phyloP scores from a whole-genome alignment of 2,113 vertebrate genomes.

The Macquaria ambigua region DNA sequence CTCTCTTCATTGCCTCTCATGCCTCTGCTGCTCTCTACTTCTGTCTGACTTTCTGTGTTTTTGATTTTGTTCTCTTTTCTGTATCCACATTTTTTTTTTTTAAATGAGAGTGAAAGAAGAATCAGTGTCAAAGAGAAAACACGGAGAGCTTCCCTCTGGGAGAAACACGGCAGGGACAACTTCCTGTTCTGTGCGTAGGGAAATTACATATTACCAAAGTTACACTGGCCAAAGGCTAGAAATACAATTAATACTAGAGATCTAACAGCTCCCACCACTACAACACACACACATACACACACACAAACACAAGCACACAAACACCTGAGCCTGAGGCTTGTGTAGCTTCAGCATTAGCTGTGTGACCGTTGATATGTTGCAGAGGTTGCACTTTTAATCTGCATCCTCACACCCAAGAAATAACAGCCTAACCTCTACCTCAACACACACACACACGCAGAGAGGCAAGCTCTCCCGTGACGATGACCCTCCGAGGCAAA shows the following conservation, averaged over 20 bases:
- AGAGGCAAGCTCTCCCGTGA: slow-evolving; percentile 23
- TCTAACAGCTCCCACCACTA: slow-evolving; percentile 3
- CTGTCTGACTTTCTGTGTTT: neutral
- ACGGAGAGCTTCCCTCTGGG: slow-evolving; percentile 45
- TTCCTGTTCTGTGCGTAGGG: neutral
- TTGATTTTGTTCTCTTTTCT: slow-evolving; percentile 11
- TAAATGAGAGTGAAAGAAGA: slow-evolving; percentile 26
- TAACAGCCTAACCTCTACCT: slow-evolving; percentile 49
- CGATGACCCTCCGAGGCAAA: slow-evolving; percentile 57
- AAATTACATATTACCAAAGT: slow-evolving; percentile 44
- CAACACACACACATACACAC: slow-evolving; percentile 12
- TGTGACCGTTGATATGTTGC: slow-evolving; percentile 60
- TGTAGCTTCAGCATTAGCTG: slow-evolving; percentile 45
- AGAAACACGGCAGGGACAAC: slow-evolving; percentile 50
- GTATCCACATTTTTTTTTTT: slow-evolving; percentile 9
- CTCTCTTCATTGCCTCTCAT: neutral
- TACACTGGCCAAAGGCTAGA: slow-evolving; percentile 54
- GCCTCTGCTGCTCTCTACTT: neutral
- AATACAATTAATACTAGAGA: slow-evolving; percentile 60
- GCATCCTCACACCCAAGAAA: slow-evolving; percentile 46
- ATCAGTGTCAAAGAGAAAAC: slow-evolving; percentile 46
- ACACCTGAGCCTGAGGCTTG: slow-evolving; percentile 46
- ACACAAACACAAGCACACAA: slow-evolving; percentile 35
- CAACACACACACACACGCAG: slow-evolving; percentile 18
- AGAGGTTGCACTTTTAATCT: slow-evolving; percentile 69